These are phyloP conservation scores for Scolopax mira DNA, from an alignment of 2,113 vertebrate genomes.

Conservation along the genomic window DNA sequence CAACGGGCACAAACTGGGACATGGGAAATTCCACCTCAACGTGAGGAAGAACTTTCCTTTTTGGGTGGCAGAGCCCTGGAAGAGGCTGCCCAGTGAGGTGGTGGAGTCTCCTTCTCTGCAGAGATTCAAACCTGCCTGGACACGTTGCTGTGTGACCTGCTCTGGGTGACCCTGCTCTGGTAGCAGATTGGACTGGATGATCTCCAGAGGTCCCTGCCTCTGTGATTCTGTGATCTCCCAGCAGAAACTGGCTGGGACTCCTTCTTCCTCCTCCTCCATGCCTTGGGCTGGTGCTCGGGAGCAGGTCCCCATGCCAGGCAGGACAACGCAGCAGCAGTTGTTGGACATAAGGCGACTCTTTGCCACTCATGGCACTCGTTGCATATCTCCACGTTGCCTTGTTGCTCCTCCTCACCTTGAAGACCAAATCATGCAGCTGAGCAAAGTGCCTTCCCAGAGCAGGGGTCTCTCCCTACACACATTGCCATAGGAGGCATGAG, in stretches of 20 bases:
- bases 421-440: background rate
- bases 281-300: background rate
- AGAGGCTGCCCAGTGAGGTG: no score
- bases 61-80: no score
- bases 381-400: background rate
- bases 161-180: no score
- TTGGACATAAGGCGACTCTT: background rate
- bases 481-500: rapidly evolving
- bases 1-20: no score
- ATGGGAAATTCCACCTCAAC: no score
- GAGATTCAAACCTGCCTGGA: no score
- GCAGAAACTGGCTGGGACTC: background rate
- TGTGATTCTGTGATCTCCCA: background rate
- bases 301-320: background rate
- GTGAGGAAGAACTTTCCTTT: no score
- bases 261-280: background rate
- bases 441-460: background rate
- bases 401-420: background rate
- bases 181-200: no score
- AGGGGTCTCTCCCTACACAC: background rate
- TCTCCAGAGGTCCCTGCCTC: no score
- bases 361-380: rapidly evolving
- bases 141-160: no score
- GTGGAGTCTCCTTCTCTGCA: no score
- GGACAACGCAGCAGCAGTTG: background rate